Conservation (phyloP, 2,888 invertebrate species). For the Metallyticus violacea region DNA sequence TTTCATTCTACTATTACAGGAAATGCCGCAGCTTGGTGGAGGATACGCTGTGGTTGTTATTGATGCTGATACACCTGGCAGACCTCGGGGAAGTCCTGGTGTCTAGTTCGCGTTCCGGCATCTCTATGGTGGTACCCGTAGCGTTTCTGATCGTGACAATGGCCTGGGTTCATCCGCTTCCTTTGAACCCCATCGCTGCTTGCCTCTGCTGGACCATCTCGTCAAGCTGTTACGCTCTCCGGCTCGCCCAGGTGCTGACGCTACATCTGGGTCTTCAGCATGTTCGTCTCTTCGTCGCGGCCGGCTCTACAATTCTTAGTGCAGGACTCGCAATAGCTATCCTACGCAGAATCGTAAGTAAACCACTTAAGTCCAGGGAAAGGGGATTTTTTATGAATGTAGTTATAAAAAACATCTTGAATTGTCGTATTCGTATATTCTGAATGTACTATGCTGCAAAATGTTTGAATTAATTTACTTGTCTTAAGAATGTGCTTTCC, state of each 20-base stretch:
- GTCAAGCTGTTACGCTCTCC: conserved; percentile 35
- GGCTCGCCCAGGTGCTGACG: conserved; percentile 9
- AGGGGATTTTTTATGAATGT: no score
- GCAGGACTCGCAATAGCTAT: not conserved
- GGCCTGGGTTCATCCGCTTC: conserved; percentile 34
- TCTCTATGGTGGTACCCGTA: conserved; percentile 31
- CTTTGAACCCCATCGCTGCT: conserved; percentile 34
- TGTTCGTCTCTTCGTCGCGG: conserved; percentile 39
- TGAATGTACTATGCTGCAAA: no score
- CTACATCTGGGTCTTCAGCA: conserved; percentile 36
- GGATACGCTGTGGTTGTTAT: conserved; percentile 34
- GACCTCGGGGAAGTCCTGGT: conserved; percentile 34
- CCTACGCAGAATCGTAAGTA: not conserved
- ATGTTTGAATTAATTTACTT: no score
- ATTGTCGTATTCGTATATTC: no score
- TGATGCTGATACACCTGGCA: conserved; percentile 35
- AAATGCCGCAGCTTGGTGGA: conserved; percentile 6
- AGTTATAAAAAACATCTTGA: no score
- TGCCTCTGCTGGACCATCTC: conserved; percentile 10
- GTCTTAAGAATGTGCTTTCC: no score
- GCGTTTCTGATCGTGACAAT: conserved; percentile 37
- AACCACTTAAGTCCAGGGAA: not conserved
- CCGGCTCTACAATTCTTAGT: conserved; percentile 36
- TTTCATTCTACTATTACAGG: not conserved
- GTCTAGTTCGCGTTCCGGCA: not conserved